Conservation (phyloP, 2,888 invertebrate species). For the Nephrotoma appendiculata region DNA sequence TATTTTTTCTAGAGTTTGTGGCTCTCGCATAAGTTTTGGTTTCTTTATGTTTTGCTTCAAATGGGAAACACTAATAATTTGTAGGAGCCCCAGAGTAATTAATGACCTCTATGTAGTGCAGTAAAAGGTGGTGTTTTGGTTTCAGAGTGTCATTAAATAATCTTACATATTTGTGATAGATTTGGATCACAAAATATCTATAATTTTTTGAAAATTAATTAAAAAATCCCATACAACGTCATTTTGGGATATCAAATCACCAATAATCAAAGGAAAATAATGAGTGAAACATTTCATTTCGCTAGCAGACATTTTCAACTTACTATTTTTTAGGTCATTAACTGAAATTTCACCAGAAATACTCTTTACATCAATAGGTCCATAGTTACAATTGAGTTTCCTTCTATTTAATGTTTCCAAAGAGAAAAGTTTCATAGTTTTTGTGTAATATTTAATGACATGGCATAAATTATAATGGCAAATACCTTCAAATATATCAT, state of each 20-base stretch:
- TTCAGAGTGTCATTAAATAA: neutral
- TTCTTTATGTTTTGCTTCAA: slow-evolving; percentile 9
- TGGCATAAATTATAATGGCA: slow-evolving; percentile 11
- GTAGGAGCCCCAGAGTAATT: neutral
- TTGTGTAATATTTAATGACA: slow-evolving; percentile 10
- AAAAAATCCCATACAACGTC: neutral
- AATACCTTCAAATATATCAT: too few species aligned
- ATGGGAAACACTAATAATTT: slow-evolving; percentile 6
- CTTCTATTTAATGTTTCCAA: slow-evolving; percentile 10
- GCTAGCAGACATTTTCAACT: slow-evolving; percentile 10
- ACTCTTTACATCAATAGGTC: slow-evolving; percentile 6
- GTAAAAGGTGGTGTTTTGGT: neutral
- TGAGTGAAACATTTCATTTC: slow-evolving; percentile 6
- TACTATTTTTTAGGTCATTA: slow-evolving; percentile 9
- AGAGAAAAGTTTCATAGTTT: slow-evolving; percentile 2
- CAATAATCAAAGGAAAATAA: neutral
- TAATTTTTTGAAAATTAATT: neutral
- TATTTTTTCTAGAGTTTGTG: slow-evolving; percentile 6
- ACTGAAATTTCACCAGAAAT: slow-evolving; percentile 12
- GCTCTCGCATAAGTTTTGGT: slow-evolving; percentile 5
- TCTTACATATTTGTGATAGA: neutral
- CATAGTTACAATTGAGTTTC: slow-evolving; percentile 13
- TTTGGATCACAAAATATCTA: neutral
- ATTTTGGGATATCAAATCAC: neutral
- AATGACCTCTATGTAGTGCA: neutral